phyloP scores from a whole-genome alignment of 2,113 vertebrate species.

The Electrona antarctica region DNA sequence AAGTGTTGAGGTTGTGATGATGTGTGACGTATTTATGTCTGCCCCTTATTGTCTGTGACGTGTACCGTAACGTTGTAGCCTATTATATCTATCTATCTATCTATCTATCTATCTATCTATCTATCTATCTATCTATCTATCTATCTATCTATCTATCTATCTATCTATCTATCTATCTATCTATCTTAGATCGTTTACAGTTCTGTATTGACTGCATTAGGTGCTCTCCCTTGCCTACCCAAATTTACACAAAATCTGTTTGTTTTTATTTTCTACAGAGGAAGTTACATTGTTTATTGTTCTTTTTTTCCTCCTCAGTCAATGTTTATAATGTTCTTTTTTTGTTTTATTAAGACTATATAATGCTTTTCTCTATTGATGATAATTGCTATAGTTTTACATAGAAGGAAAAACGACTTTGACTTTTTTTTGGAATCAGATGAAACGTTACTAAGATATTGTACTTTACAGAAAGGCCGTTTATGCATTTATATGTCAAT shows the following conservation, averaged over 20 bases:
- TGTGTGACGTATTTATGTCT: slow-evolving; percentile 64
- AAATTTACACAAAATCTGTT: slow-evolving; percentile 40
- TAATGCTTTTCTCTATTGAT: slow-evolving; percentile 69
- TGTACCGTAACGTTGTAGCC: slow-evolving; percentile 73
- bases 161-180: slow-evolving; percentile 58
- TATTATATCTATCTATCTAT: slow-evolving; percentile 60
- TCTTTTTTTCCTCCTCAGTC: slow-evolving; percentile 61
- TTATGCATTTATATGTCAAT: slow-evolving; percentile 29
- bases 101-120: slow-evolving; percentile 62
- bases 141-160: slow-evolving; percentile 64
- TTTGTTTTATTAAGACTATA: slow-evolving; percentile 64
- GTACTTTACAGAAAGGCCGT: slow-evolving; percentile 43
- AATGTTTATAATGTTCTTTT: slow-evolving; percentile 74
- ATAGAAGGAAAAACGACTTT: slow-evolving; percentile 52
- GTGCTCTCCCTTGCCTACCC: slow-evolving; percentile 71
- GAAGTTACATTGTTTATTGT: slow-evolving; percentile 67
- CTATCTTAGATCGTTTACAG: slow-evolving; percentile 97
- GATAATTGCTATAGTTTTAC: slow-evolving; percentile 74
- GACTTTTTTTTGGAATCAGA: slow-evolving; percentile 41
- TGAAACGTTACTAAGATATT: slow-evolving; percentile 58
- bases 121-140: slow-evolving; percentile 60
- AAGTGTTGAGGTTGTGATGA: slow-evolving; percentile 66
- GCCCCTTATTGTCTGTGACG: slow-evolving; percentile 63
- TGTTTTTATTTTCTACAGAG: slow-evolving; percentile 74
- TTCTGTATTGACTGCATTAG: slow-evolving; percentile 94